Percentiles rank a stretch among this genome's conserved stretches.
Evolutionary conservation across 2,888 invertebrate genomes (phyloP).

Genomic region (Polyommatus iphigenia): DNA sequence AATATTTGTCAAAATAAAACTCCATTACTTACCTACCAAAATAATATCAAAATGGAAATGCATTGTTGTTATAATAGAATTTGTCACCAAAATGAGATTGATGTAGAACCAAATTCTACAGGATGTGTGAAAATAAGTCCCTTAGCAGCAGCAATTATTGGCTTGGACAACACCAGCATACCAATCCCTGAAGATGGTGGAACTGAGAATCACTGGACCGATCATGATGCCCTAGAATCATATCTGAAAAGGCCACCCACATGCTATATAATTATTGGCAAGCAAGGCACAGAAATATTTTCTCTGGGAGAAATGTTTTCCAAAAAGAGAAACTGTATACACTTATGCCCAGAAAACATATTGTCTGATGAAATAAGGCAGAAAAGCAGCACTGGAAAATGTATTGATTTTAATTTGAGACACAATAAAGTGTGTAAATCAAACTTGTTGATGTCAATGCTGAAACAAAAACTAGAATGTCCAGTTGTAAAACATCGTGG

Average conservation of each 20-base stretch:
- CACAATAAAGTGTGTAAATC: constrained; percentile 73
- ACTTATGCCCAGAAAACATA: constrained; percentile 79
- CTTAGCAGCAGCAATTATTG: constrained; percentile 61
- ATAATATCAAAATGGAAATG: neutral
- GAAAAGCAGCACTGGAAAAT: constrained; percentile 76
- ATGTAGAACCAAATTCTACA: constrained; percentile 39
- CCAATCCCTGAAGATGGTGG: constrained; percentile 49
- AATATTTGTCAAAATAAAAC: neutral
- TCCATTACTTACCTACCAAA: neutral
- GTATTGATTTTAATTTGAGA: constrained; percentile 80
- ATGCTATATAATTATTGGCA: constrained; percentile 81
- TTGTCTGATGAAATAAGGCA: constrained; percentile 80
- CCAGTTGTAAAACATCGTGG: constrained; percentile 80
- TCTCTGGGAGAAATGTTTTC: constrained; percentile 79
- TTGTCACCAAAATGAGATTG: constrained; percentile 50
- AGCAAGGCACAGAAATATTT: constrained; percentile 77
- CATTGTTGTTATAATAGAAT: constrained; percentile 36
- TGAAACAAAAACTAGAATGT: constrained; percentile 74
- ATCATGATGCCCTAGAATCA: constrained; percentile 73
- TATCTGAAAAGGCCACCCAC: constrained; percentile 75
- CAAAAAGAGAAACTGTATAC: constrained; percentile 78
- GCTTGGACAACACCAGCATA: constrained; percentile 61
- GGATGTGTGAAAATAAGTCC: constrained; percentile 43
- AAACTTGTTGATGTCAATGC: constrained; percentile 72
- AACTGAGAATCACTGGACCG: constrained; percentile 66